Evolutionary conservation across 2,797 vertebrate genomes (phyloP), one percentile per base, ranked within the genome.

Genomic region (Sternotherus odoratus): DNA sequence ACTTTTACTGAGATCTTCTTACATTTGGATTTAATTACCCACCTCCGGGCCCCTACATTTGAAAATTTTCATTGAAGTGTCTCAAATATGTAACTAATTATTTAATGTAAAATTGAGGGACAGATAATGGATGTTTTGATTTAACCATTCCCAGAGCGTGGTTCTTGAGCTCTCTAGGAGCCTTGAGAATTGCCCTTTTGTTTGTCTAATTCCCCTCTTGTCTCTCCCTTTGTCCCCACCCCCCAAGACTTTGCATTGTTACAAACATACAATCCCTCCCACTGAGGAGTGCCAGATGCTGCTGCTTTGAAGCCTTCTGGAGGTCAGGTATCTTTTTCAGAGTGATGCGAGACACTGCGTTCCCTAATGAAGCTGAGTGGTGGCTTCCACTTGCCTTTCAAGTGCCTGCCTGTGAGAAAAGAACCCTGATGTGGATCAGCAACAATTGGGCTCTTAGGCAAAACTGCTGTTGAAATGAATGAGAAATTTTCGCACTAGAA

Each of bases 21-120:
- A 36, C 89, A 81, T 10, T 77, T 72, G 72, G 5, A 53, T 94
- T 91, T 36, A 57, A 3, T 46, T 87, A 28, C 82, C 1, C 66
- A 53, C 74, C 83, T 88, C 88, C 19, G 17, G 10, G 3, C 72
- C 72, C 57, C 1, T 7, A 10, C 3, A 69, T 48, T 69, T n/a
- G 46, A 90, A 95, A 60, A 4, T 23, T 50, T 79, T n/a, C 6
- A 1, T 77, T 5, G 46, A 57, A 30, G 12, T 82, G 79, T 79
- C 28, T 77, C 57, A 72, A 85, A 11, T 81, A 33, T 2, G 39
- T 80, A 1, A 8, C 85, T 92, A 5, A 2, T 8, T 81, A 83
- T 86, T 87, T 93, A 43, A 74, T 82, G 1, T 48, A 84, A 95
- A 91, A 51, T 84, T 86, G 84, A 51, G 78, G 19, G 36, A 85